phyloP scores from a whole-genome alignment of 2,888 invertebrate species.

The Lysandra coridon region DNA sequence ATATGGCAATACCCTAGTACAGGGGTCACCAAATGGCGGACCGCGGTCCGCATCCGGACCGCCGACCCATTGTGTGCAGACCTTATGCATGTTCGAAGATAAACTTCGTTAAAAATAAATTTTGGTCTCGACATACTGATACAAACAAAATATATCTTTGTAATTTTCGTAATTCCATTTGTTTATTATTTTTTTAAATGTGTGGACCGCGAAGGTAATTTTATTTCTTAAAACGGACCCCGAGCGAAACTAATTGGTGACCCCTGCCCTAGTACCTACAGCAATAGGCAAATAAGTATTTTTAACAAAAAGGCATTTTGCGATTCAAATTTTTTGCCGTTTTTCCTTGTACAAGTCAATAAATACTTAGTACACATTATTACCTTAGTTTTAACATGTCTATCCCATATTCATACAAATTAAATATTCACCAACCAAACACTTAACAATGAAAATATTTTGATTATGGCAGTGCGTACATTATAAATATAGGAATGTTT shows the following conservation, averaged over 20 bases:
- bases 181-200: too few species aligned
- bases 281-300: neutral
- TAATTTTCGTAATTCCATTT: too few species aligned
- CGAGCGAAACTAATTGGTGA: too few species aligned
- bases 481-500: slow-evolving; percentile 26
- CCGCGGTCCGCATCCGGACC: too few species aligned
- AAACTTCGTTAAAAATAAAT: too few species aligned
- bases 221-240: too few species aligned
- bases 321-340: neutral
- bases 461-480: slow-evolving; percentile 24
- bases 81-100: too few species aligned
- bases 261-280: neutral
- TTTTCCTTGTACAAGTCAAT: neutral
- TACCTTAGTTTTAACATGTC: neutral
- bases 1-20: neutral
- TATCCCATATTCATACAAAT: slow-evolving; percentile 2
- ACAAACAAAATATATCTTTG: too few species aligned
- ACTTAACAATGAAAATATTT: slow-evolving; percentile 20
- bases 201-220: too few species aligned
- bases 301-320: neutral
- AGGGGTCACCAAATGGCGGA: too few species aligned
- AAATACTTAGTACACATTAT: neutral
- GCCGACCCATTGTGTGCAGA: too few species aligned
- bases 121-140: too few species aligned
- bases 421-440: slow-evolving; percentile 11